Evolutionary conservation across 2,888 invertebrate genomes (phyloP), one percentile per base, ranked within the genome.

Genomic region (Drosophila putrida): DNA sequence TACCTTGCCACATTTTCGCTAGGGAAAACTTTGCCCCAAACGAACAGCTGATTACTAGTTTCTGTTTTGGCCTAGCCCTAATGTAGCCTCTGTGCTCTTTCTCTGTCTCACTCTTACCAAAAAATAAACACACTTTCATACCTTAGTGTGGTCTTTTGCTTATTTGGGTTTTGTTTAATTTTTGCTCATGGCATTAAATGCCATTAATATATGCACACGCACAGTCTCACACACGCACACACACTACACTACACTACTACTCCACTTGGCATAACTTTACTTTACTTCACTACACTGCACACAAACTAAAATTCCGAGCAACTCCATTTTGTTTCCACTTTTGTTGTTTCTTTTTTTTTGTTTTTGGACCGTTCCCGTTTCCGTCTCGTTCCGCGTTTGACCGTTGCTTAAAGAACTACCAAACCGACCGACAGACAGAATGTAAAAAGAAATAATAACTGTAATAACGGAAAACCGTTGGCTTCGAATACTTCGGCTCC

Each of bases 121-220:
- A 13, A 27, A 31, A 10, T 9, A 15, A 47, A 27, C n/a, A 15
- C 33, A 27, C n/a, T 5, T 25, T 43, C 20, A 11, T 43, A 25
- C 20, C 13, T 38, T 25, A 20, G 39, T 9, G 20, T 55, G 25
- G 44, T 27, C 27, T 44, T 44, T 44, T 28, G 39, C 39, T 58
- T 47, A 39, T 28, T 38, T 27, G 47, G 61, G 31, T 27, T 33
- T 78, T 65, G 68, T 63, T 75, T 65, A 65, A 68, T 66, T 76
- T 68, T 31, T 31, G 36, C 62, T 46, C 41, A 39, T 39, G 28
- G 27, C 47, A 31, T 33, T 67, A 63, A 65, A 60, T 67, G 65
- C 60, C 54, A 73, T 78, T 72, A 71, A 80, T 71, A 76, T 70
- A 66, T 74, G 58, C 68, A 71, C 74, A 75, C 64, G 54, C 63